Percentiles rank a stretch among this genome's conserved stretches.
These are phyloP conservation scores for Halesus radiatus DNA, from an alignment of 1,140 invertebrate species.

Conservation along the genomic window DNA sequence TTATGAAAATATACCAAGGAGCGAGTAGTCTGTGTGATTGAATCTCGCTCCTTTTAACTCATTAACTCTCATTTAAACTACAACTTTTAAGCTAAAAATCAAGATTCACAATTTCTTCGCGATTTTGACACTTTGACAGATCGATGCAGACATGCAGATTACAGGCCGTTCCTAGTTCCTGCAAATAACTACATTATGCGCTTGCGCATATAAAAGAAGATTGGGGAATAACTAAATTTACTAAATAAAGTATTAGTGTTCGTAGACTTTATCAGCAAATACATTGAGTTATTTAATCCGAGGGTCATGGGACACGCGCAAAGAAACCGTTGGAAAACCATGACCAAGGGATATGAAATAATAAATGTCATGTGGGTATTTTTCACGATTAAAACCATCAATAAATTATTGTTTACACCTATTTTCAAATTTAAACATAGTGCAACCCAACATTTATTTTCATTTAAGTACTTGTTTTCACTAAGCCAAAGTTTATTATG, in stretches of 20 bases:
- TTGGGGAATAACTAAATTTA: slow-evolving; percentile 11
- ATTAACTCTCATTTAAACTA: slow-evolving; percentile 3
- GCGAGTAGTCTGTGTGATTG: neutral
- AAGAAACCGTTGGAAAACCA: no score
- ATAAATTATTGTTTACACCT: no score
- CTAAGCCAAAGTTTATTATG: no score
- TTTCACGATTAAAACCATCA: no score
- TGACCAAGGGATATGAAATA: no score
- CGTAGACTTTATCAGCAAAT: no score
- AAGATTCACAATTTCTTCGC: neutral
- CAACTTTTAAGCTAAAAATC: neutral
- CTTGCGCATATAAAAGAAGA: neutral
- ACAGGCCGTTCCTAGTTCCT: neutral
- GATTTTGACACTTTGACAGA: slow-evolving; percentile 35
- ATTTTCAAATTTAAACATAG: no score
- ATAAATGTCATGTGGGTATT: no score
- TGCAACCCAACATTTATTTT: no score
- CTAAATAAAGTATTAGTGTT: neutral
- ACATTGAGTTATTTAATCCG: no score
- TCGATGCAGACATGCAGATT: slow-evolving; percentile 21
- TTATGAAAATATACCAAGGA: neutral
- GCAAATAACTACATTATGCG: neutral
- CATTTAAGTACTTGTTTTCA: no score
- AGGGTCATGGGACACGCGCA: no score
- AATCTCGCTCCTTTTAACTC: neutral